Conservation (phyloP, 64 coral and sea anemone genomes). For the Porites australiensis region DNA sequence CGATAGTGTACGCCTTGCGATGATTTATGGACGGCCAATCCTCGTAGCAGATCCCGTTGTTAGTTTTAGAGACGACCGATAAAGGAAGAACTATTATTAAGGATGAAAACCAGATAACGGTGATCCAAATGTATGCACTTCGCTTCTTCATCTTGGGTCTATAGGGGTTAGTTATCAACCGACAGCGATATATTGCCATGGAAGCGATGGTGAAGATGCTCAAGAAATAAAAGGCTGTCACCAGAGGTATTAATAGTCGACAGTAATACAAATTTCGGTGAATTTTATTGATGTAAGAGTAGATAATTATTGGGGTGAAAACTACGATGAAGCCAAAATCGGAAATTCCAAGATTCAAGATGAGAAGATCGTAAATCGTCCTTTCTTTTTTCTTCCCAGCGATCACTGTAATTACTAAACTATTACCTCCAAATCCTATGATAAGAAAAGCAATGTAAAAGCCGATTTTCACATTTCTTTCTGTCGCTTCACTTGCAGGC, state of each 20-base stretch:
- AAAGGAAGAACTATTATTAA: slow-evolving; percentile 53
- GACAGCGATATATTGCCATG: slow-evolving; percentile 77
- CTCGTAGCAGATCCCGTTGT: background rate
- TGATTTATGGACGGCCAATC: slow-evolving; percentile 51
- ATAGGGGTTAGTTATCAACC: slow-evolving; percentile 75
- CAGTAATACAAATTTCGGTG: slow-evolving; percentile 22
- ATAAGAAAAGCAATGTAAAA: slow-evolving; percentile 24
- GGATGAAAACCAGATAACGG: slow-evolving; percentile 42
- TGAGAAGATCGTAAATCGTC: slow-evolving; percentile 72
- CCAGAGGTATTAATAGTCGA: slow-evolving; percentile 25
- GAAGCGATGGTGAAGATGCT: slow-evolving; percentile 75
- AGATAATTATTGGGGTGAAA: slow-evolving; percentile 13
- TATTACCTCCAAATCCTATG: slow-evolving; percentile 47
- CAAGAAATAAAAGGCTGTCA: slow-evolving; percentile 39
- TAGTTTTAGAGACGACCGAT: slow-evolving; percentile 1
- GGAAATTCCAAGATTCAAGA: slow-evolving; percentile 69
- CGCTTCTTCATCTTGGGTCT: slow-evolving; percentile 43
- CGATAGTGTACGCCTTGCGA: slow-evolving; percentile 50
- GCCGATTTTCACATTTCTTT: background rate
- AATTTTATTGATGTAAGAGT: background rate
- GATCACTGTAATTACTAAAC: slow-evolving; percentile 57
- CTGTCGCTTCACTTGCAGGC: background rate
- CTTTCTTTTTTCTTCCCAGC: slow-evolving; percentile 47
- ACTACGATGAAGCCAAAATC: slow-evolving; percentile 51
- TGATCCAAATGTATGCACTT: slow-evolving; percentile 28